Evolutionary conservation across 2,113 vertebrate species (phyloP).

Genomic region (Oryzias woworae): DNA sequence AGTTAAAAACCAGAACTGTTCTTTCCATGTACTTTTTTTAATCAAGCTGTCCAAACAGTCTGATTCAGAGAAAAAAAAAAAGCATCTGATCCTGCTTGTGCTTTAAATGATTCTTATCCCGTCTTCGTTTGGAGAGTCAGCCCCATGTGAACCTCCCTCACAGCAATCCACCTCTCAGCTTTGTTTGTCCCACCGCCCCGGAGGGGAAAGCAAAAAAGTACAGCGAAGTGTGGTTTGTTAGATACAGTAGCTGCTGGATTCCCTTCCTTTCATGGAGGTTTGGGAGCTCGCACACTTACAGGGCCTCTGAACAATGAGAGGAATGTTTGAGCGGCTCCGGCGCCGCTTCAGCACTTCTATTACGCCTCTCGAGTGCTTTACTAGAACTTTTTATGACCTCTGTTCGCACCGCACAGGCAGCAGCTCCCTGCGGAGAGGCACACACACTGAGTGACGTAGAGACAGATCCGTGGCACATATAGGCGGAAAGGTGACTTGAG

Average conservation of each 20-base stretch:
- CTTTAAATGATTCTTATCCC: constrained; percentile 26
- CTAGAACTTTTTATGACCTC: constrained; percentile 71
- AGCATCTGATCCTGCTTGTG: constrained; percentile 1
- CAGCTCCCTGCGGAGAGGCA: constrained; percentile 16
- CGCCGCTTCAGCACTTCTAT: constrained; percentile 54
- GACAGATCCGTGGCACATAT: constrained; percentile 18
- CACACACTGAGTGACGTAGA: constrained; percentile 14
- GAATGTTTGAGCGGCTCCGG: constrained; percentile 73
- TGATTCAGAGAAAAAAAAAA: constrained; percentile 5
- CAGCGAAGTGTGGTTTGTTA: constrained; percentile 42
- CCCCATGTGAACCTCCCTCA: constrained; percentile 10
- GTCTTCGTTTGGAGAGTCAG: constrained; percentile 20
- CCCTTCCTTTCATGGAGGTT: constrained; percentile 77
- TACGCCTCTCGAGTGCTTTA: constrained; percentile 56
- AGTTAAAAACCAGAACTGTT: constrained; percentile 20
- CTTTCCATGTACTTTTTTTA: constrained; percentile 4
- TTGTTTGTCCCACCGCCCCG: constrained; percentile 14
- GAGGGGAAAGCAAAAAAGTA: constrained; percentile 23
- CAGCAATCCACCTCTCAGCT: constrained; percentile 8
- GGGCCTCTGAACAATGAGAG: constrained; percentile 80
- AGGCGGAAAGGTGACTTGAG: constrained; percentile 1
- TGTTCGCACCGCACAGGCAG: constrained; percentile 30
- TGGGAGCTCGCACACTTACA: constrained; percentile 68
- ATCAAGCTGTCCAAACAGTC: constrained; percentile 35
- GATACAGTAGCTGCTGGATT: constrained; percentile 68